Evolutionary conservation across 1,140 invertebrate species (phyloP).

Genomic region (Procambarus clarkii): DNA sequence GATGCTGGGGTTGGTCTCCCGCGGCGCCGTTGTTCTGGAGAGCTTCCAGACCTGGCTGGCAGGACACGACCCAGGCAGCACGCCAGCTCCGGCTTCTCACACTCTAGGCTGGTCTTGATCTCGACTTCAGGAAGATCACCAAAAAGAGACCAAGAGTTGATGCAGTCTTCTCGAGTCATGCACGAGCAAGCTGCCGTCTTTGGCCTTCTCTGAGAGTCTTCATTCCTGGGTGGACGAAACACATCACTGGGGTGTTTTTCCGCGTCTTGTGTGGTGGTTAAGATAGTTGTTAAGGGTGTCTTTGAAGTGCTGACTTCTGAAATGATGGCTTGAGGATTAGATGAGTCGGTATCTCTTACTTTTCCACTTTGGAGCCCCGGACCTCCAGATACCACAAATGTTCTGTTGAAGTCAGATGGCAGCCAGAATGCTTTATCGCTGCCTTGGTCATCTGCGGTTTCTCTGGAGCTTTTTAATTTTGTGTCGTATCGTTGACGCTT

Average conservation of each 20-base stretch:
- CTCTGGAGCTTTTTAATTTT: background rate
- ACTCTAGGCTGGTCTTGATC: slow-evolving; percentile 6
- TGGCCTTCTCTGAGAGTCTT: background rate
- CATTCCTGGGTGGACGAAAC: background rate
- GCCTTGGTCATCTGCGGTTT: background rate
- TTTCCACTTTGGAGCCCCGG: background rate
- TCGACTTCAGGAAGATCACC: background rate
- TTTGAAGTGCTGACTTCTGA: background rate
- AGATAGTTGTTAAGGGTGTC: background rate
- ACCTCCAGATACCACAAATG: background rate
- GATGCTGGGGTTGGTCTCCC: background rate
- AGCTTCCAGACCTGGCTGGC: background rate
- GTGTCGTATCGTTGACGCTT: background rate
- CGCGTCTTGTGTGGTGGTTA: background rate
- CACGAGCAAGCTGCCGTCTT: slow-evolving; percentile 9
- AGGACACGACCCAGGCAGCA: slow-evolving; percentile 13
- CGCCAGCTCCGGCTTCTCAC: background rate
- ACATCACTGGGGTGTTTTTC: background rate
- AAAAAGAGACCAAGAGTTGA: background rate
- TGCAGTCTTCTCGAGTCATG: slow-evolving; percentile 2
- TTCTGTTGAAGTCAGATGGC: background rate
- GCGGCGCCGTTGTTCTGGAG: background rate
- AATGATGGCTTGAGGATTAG: background rate
- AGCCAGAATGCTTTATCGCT: background rate
- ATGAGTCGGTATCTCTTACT: background rate